phyloP scores from a whole-genome alignment of 2,113 vertebrate species.

The Perognathus longimembris region DNA sequence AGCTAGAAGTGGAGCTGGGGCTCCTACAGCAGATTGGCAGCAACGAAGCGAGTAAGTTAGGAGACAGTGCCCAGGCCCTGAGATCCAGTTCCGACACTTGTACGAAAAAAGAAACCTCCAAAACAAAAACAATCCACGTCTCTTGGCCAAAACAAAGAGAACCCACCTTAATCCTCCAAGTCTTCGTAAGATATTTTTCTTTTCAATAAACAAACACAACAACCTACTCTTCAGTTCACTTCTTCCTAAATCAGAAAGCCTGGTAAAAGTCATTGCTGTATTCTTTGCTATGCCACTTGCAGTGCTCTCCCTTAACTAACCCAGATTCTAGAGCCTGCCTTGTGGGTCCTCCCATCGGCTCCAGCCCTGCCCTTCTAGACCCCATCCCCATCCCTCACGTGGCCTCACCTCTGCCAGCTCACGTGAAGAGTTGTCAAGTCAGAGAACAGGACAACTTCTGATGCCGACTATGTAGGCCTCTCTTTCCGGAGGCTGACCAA shows the following conservation, averaged over 20 bases:
- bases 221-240: accelerated
- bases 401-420: no score
- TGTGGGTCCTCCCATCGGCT: accelerated
- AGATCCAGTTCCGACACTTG: no score
- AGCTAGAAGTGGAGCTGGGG: no score
- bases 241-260: not conserved
- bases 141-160: no score
- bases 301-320: accelerated
- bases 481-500: accelerated
- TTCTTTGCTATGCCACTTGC: accelerated
- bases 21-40: no score
- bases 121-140: no score
- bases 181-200: not conserved
- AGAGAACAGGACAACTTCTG: not conserved
- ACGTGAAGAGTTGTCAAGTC: accelerated
- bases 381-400: no score
- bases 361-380: no score
- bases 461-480: accelerated
- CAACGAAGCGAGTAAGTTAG: no score
- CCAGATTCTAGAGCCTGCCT: not conserved
- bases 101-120: no score
- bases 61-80: no score
- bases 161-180: no score
- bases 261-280: accelerated
- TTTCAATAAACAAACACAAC: accelerated